phyloP scores from a whole-genome alignment of 1,140 invertebrate species.

The Drosophila sturtevanti region DNA sequence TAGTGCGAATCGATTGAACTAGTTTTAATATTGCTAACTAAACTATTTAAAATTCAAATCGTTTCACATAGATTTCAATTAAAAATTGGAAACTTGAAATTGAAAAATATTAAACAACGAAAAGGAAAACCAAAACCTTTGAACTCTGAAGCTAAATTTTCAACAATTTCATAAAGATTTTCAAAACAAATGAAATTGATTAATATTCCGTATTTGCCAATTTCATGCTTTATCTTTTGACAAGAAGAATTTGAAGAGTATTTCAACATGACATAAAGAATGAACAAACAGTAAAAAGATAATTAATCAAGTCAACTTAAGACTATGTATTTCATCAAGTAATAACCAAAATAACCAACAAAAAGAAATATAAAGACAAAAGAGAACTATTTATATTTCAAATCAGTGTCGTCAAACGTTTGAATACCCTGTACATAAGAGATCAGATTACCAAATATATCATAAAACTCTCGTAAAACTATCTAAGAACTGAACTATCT shows the following conservation, averaged over 20 bases:
- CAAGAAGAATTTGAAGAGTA: slow-evolving; percentile 23
- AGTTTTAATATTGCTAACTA: too few species aligned
- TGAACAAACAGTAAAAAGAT: slow-evolving; percentile 33
- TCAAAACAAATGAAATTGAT: background rate
- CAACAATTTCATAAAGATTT: too few species aligned
- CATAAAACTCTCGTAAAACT: too few species aligned
- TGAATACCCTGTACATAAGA: slow-evolving; percentile 1
- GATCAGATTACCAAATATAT: too few species aligned
- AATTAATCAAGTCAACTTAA: slow-evolving; percentile 62
- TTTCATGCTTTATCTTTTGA: background rate
- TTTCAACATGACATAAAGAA: slow-evolving; percentile 53
- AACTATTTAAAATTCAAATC: too few species aligned
- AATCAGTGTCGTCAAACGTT: background rate
- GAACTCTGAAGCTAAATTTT: too few species aligned
- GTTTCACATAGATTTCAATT: too few species aligned
- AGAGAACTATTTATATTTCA: background rate
- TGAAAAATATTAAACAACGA: too few species aligned
- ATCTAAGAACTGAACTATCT: too few species aligned
- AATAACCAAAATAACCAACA: slow-evolving; percentile 33
- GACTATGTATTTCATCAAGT: slow-evolving; percentile 54
- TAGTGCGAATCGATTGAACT: background rate
- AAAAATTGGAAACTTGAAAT: too few species aligned
- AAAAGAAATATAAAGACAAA: slow-evolving; percentile 14
- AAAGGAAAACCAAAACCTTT: too few species aligned
- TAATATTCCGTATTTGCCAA: background rate